Percentiles rank a stretch among this genome's conserved stretches.
Evolutionary conservation across 23 tunicate species (phyloP).

Genomic region (Oikopleura albicans): DNA sequence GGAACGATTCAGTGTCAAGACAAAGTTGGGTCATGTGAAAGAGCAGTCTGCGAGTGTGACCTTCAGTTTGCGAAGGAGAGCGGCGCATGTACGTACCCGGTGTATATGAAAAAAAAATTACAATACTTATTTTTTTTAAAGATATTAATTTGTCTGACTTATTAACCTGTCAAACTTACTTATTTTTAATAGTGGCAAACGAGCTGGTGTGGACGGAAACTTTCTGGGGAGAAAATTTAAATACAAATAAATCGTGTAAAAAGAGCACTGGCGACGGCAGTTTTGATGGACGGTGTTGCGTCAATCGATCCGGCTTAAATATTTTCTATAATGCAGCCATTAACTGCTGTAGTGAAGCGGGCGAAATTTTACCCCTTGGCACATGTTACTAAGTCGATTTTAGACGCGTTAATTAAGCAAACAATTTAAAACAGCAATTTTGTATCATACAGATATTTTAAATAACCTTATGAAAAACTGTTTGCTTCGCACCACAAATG

Average conservation of each 20-base stretch:
- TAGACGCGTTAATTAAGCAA: too few species aligned
- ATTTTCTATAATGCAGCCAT: not conserved
- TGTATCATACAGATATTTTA: too few species aligned
- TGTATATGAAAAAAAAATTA: too few species aligned
- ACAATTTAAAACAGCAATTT: too few species aligned
- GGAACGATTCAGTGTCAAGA: not conserved
- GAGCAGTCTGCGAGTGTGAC: constrained; percentile 16
- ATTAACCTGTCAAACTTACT: too few species aligned
- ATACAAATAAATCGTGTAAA: not conserved
- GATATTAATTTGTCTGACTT: too few species aligned
- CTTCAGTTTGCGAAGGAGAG: not conserved
- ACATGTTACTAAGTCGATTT: not conserved
- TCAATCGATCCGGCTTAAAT: not conserved
- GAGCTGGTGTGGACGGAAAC: not conserved
- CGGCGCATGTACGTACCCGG: not conserved
- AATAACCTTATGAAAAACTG: too few species aligned
- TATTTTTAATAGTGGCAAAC: not conserved
- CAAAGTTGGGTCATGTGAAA: not conserved
- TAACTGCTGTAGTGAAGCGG: not conserved
- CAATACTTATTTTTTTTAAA: too few species aligned
- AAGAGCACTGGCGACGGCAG: not conserved
- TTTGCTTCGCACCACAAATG: too few species aligned
- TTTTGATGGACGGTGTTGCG: not conserved
- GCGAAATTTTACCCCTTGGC: not conserved
- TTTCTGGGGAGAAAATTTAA: not conserved